Evolutionary conservation across 1,140 invertebrate genomes (phyloP).

Genomic region (Apis dorsata): DNA sequence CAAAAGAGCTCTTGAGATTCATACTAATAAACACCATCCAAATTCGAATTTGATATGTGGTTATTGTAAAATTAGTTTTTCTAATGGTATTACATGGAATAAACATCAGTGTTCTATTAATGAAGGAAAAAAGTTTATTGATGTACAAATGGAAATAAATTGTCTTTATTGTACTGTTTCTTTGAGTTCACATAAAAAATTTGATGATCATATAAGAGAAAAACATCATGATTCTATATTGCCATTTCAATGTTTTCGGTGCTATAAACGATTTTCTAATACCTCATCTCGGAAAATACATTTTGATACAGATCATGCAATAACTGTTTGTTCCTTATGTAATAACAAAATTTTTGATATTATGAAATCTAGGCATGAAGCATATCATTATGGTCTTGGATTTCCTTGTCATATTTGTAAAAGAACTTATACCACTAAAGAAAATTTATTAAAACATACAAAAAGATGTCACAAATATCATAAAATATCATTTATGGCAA

Average conservation of each 20-base stretch:
- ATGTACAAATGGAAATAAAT: constrained; percentile 49
- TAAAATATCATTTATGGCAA: not conserved
- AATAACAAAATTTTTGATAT: constrained; percentile 52
- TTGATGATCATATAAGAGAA: constrained; percentile 66
- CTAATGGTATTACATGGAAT: constrained; percentile 43
- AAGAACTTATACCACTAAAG: constrained; percentile 43
- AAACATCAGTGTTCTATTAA: constrained; percentile 63
- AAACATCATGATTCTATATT: constrained; percentile 55
- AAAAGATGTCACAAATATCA: not conserved
- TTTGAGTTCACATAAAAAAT: constrained; percentile 45
- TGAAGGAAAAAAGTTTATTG: constrained; percentile 45
- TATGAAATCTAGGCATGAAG: constrained; percentile 62
- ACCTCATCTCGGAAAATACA: constrained; percentile 57
- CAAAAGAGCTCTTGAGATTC: constrained; percentile 15
- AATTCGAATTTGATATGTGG: constrained; percentile 59
- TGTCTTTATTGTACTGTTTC: constrained; percentile 60
- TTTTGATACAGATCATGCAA: constrained; percentile 52
- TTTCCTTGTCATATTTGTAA: constrained; percentile 74
- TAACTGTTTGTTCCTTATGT: constrained; percentile 63
- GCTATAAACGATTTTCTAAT: constrained; percentile 62
- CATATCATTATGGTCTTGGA: constrained; percentile 73
- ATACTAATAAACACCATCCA: constrained; percentile 47
- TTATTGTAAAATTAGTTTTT: constrained; percentile 65
- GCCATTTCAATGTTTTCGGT: constrained; percentile 67
- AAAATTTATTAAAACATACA: constrained; percentile 8